A percentile compares a stretch with the other conserved stretches of the same genome.
phyloP scores from a whole-genome alignment of 1,140 invertebrate species.

The Brachionus plicatilis region DNA sequence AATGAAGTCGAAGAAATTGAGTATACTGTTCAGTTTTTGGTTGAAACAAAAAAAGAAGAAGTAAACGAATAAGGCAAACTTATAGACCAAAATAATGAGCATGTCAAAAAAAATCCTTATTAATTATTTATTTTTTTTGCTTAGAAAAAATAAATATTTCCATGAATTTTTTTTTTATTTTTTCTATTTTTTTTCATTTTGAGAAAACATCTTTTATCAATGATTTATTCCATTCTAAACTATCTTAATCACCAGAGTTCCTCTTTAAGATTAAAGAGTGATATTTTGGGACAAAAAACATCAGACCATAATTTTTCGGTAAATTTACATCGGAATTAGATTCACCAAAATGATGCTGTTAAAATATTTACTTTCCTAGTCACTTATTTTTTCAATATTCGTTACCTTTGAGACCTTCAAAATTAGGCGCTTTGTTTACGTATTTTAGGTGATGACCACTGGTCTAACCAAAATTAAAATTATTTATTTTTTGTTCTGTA shows the following conservation, averaged over 20 bases:
- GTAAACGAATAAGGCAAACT: not conserved
- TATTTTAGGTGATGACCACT: no score
- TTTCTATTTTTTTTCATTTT: not conserved
- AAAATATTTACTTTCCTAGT: not conserved
- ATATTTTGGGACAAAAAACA: no score
- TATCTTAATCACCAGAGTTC: no score
- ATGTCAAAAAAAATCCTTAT: not conserved
- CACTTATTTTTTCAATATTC: no score
- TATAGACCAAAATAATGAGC: not conserved
- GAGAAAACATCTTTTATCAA: not conserved
- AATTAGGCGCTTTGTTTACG: no score
- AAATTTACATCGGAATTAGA: no score
- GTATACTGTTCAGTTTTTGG: constrained; percentile 35
- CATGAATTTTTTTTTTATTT: not conserved
- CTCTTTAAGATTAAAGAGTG: no score
- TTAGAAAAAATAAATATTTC: not conserved
- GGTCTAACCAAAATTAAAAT: no score
- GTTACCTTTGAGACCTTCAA: no score
- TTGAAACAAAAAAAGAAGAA: constrained; percentile 38
- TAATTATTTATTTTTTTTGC: not conserved
- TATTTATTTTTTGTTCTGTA: no score
- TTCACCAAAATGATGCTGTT: not conserved
- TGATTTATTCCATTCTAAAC: no score
- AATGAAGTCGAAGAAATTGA: constrained; percentile 31
- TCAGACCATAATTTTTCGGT: no score